A percentile compares a stretch with the other conserved stretches of the same genome.
Conservation (phyloP, 2,888 invertebrate species). For the Cyclophora punctaria region DNA sequence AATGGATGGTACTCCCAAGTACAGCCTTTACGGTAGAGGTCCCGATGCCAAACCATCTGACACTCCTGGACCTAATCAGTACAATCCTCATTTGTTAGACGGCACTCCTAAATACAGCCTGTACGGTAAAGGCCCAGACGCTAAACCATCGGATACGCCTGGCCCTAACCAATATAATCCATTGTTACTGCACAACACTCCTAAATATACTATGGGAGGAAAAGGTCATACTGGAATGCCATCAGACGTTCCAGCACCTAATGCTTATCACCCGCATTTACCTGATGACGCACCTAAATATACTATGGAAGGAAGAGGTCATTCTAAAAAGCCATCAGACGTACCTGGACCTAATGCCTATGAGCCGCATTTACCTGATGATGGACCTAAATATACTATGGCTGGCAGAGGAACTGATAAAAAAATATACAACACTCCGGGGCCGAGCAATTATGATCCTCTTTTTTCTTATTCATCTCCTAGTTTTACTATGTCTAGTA, state of each 20-base stretch:
- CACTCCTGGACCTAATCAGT: slow-evolving; percentile 78
- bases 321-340: slow-evolving; percentile 35
- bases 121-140: slow-evolving; percentile 66
- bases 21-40: slow-evolving; percentile 77
- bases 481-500: slow-evolving; percentile 79
- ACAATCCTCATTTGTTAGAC: slow-evolving; percentile 71
- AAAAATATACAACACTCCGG: slow-evolving; percentile 70
- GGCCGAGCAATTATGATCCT: slow-evolving; percentile 74
- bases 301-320: slow-evolving; percentile 78
- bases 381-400: slow-evolving; percentile 78
- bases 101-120: slow-evolving; percentile 75
- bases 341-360: slow-evolving; percentile 72
- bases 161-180: slow-evolving; percentile 75
- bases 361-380: slow-evolving; percentile 61
- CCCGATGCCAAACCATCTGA: slow-evolving; percentile 65
- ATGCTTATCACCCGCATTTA: slow-evolving; percentile 74
- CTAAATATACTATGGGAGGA: slow-evolving; percentile 79
- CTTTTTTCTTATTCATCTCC: slow-evolving; percentile 73
- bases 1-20: slow-evolving; percentile 71
- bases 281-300: slow-evolving; percentile 74
- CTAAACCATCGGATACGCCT: slow-evolving; percentile 67
- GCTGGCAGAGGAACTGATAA: slow-evolving; percentile 69
- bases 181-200: slow-evolving; percentile 69
- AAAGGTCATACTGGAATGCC: slow-evolving; percentile 62
- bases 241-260: slow-evolving; percentile 61